Evolutionary conservation across 2,888 invertebrate genomes (phyloP).

Genomic region (Hipparchia semele): DNA sequence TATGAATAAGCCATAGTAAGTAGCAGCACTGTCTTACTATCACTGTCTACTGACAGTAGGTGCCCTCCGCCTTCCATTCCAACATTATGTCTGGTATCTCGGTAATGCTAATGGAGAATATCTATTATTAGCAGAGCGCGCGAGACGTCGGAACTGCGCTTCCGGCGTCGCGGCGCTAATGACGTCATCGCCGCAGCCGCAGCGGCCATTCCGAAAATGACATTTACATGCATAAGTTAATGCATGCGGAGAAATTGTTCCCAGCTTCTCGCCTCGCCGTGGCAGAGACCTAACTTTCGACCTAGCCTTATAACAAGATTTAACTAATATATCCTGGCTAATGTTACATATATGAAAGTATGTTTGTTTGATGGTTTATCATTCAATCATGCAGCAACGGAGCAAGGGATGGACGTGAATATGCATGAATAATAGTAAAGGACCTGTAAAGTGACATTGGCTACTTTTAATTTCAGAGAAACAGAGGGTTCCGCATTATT

Average conservation of each 20-base stretch:
- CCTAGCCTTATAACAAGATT: neutral
- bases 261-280: constrained; percentile 5
- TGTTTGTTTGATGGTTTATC: no score
- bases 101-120: constrained; percentile 23
- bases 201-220: constrained; percentile 32
- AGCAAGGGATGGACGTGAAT: no score
- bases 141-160: constrained; percentile 30
- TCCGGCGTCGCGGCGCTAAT: constrained; percentile 31
- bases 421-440: no score
- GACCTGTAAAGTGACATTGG: no score
- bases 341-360: no score
- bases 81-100: neutral
- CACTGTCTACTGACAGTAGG: neutral
- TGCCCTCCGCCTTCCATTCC: neutral
- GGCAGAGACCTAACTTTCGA: neutral
- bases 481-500: no score
- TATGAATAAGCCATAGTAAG: no score
- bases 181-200: constrained; percentile 27
- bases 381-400: no score
- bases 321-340: no score
- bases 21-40: neutral
- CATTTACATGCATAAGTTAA: constrained; percentile 35
- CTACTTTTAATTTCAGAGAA: no score
- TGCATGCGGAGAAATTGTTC: constrained; percentile 19
- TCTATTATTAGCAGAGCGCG: constrained; percentile 30